Percentiles rank a stretch among this genome's conserved stretches.
Conservation (phyloP, 2,113 vertebrate genomes). For the Peromyscus californicus region DNA sequence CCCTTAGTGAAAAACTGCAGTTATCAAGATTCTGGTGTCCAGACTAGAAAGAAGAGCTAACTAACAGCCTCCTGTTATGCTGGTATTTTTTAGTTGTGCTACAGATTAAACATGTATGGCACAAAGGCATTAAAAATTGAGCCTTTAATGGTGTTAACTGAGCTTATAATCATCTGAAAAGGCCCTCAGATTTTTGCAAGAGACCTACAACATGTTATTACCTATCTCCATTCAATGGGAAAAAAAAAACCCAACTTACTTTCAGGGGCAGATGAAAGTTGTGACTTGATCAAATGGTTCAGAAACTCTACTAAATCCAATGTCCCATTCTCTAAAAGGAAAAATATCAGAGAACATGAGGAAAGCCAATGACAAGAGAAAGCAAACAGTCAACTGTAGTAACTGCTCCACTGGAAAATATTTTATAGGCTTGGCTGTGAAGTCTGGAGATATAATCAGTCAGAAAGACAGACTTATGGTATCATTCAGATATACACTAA, state of each 20-base stretch:
- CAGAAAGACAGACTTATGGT: not conserved
- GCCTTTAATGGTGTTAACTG: not conserved
- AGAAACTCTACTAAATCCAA: slow-evolving; percentile 64
- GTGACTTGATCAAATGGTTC: not conserved
- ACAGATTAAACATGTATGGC: not conserved
- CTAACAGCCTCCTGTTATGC: not conserved
- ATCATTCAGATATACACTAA: not conserved
- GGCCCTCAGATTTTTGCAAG: not conserved
- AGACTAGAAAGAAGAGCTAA: not conserved
- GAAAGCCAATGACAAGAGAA: slow-evolving; percentile 1
- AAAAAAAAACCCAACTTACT: slow-evolving; percentile 38
- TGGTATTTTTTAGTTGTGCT: not conserved
- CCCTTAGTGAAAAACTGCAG: not conserved
- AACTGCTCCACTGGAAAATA: not conserved
- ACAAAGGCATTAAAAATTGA: slow-evolving; percentile 1
- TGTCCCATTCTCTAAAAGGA: slow-evolving; percentile 65
- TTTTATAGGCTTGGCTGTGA: slow-evolving; percentile 9
- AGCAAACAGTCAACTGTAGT: not conserved
- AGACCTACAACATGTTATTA: not conserved
- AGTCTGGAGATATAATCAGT: not conserved
- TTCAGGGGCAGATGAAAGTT: slow-evolving; percentile 7
- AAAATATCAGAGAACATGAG: slow-evolving; percentile 9
- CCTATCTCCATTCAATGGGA: not conserved
- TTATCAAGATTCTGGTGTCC: not conserved
- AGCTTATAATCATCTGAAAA: not conserved